Evolutionary conservation across 2,888 invertebrate genomes (phyloP).

Genomic region (Phoenoteleia sp.): DNA sequence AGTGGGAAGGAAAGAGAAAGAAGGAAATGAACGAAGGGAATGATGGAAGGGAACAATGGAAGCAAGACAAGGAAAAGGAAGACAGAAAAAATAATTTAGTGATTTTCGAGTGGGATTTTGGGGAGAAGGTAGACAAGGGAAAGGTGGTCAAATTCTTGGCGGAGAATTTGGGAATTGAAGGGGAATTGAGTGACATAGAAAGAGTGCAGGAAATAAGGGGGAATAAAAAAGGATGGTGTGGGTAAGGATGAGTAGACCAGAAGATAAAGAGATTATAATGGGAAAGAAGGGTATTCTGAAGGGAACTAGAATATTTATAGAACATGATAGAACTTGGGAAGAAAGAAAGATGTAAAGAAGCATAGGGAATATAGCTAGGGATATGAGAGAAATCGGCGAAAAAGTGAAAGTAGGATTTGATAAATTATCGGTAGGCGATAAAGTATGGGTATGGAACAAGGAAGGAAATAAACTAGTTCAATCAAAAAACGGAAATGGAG

Average conservation of each 20-base stretch:
- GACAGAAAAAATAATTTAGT: no score
- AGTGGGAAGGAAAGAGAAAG: no score
- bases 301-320: neutral
- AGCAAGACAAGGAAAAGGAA: no score
- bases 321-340: neutral
- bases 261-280: neutral
- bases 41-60: no score
- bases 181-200: neutral
- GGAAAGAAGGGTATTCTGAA: neutral
- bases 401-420: neutral
- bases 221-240: neutral
- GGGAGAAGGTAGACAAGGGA: neutral
- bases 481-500: no score
- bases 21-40: no score
- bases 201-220: neutral
- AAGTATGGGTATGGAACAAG: neutral
- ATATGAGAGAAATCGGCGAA: no score
- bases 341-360: no score
- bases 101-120: no score
- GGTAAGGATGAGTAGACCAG: neutral
- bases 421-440: neutral
- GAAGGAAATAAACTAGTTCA: no score
- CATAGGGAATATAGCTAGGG: no score
- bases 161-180: neutral
- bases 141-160: neutral